Evolutionary conservation across 2,797 vertebrate species (phyloP).

Genomic region (Petrocephalus schoutedeni): DNA sequence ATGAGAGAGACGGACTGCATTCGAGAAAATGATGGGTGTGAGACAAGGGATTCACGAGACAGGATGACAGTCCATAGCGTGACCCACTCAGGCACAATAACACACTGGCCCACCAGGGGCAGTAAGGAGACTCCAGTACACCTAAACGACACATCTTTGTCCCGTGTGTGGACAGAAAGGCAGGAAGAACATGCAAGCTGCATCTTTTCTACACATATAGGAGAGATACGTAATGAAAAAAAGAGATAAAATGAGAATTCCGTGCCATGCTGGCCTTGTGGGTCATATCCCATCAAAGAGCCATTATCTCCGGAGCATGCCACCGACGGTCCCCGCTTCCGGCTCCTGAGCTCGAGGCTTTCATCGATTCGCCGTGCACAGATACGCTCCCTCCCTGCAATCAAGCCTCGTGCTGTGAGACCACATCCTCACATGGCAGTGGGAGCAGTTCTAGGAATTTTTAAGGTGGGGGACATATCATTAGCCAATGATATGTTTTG

Average conservation of each 20-base stretch:
- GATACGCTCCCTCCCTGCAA: slow-evolving; percentile 20
- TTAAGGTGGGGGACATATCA: no score
- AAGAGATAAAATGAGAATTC: slow-evolving; percentile 20
- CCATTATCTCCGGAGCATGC: slow-evolving; percentile 24
- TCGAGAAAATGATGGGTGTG: no score
- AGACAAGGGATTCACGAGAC: no score
- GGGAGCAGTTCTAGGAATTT: no score
- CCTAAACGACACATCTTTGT: no score
- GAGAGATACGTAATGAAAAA: background rate
- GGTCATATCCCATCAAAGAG: slow-evolving; percentile 30
- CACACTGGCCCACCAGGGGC: no score
- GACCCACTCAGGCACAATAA: no score
- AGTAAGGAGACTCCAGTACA: no score
- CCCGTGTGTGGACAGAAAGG: no score
- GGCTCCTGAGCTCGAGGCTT: slow-evolving; percentile 24
- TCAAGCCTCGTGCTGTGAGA: slow-evolving; percentile 21
- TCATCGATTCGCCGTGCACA: slow-evolving; percentile 25
- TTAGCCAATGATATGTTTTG: no score
- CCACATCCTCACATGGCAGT: background rate
- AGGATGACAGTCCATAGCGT: no score
- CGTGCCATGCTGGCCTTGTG: slow-evolving; percentile 14
- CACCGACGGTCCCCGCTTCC: background rate
- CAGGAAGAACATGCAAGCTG: background rate
- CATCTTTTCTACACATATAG: background rate
- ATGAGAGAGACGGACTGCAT: no score